These are phyloP conservation scores for Glareola pratincola DNA, from an alignment of 2,113 vertebrate genomes.

Conservation along the genomic window DNA sequence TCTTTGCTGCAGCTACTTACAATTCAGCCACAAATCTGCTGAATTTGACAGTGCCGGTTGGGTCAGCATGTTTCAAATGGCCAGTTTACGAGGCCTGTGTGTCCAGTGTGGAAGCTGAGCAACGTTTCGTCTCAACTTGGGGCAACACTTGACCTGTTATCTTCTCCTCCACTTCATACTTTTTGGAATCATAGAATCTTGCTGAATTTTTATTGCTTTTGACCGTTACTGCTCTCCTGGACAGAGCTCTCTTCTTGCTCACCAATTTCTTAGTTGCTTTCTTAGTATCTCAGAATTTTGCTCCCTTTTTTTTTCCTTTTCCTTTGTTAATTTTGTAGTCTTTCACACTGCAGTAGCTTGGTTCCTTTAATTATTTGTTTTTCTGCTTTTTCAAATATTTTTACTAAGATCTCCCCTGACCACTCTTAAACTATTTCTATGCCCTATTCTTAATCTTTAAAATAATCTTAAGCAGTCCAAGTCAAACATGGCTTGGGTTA, in stretches of 20 bases:
- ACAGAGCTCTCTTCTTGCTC: not conserved
- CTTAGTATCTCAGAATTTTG: not conserved
- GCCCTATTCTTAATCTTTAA: not conserved
- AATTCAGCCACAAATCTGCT: too few relatives aligned
- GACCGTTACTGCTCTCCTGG: not conserved
- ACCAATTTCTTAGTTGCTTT: not conserved
- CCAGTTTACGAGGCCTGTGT: rapidly evolving
- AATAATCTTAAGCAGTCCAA: not conserved
- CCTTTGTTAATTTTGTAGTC: not conserved
- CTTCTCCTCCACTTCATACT: not conserved
- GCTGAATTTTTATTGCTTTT: not conserved
- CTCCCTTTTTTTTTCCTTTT: rapidly evolving
- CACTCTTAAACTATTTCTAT: not conserved
- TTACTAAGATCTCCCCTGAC: not conserved
- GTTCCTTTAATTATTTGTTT: not conserved
- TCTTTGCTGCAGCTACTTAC: rapidly evolving
- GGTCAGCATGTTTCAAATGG: not conserved
- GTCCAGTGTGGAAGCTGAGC: not conserved
- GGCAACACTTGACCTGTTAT: rapidly evolving
- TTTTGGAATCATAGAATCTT: not conserved
- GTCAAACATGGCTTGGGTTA: not conserved
- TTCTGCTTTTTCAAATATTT: not conserved
- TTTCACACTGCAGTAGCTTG: not conserved
- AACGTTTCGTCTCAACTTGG: rapidly evolving
- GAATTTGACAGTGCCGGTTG: too few relatives aligned